Conservation (phyloP, 35 echinoderm and acorn worm species). For the Apostichopus californicus region DNA sequence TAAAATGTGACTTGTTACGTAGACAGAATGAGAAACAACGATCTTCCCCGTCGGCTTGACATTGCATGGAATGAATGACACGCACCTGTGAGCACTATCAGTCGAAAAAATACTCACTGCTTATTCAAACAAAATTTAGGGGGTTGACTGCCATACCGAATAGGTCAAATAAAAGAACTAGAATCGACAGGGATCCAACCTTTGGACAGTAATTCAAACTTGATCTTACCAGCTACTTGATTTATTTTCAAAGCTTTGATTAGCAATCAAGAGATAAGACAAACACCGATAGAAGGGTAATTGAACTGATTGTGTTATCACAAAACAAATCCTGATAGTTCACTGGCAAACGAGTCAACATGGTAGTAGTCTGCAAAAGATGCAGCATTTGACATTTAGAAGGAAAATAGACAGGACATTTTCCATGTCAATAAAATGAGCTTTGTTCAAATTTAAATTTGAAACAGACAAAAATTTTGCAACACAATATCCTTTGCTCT, state of each 20-base stretch:
- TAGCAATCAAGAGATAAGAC: slow-evolving; percentile 28
- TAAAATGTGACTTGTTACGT: too few species aligned
- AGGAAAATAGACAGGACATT: too few species aligned
- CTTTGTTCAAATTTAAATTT: too few species aligned
- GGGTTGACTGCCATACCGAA: not conserved
- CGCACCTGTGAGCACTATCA: not conserved
- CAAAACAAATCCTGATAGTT: slow-evolving; percentile 8
- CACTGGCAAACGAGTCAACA: not conserved
- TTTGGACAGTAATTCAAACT: slow-evolving; percentile 27
- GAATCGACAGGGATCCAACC: slow-evolving; percentile 21
- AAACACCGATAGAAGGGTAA: not conserved
- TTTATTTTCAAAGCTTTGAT: not conserved
- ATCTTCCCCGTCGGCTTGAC: too few species aligned
- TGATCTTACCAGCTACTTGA: slow-evolving; percentile 8
- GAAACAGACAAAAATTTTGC: too few species aligned
- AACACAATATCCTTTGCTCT: too few species aligned
- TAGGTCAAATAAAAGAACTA: not conserved
- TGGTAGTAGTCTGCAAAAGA: not conserved
- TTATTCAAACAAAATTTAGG: not conserved
- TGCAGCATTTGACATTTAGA: too few species aligned
- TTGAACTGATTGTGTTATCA: slow-evolving; percentile 4
- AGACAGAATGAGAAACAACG: too few species aligned
- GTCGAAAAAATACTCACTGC: not conserved
- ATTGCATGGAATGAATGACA: too few species aligned
- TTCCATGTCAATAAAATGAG: too few species aligned